A percentile compares a stretch with the other conserved stretches of the same genome.
phyloP scores from a whole-genome alignment of 2,888 invertebrate genomes.

The Odontomyia ornata region DNA sequence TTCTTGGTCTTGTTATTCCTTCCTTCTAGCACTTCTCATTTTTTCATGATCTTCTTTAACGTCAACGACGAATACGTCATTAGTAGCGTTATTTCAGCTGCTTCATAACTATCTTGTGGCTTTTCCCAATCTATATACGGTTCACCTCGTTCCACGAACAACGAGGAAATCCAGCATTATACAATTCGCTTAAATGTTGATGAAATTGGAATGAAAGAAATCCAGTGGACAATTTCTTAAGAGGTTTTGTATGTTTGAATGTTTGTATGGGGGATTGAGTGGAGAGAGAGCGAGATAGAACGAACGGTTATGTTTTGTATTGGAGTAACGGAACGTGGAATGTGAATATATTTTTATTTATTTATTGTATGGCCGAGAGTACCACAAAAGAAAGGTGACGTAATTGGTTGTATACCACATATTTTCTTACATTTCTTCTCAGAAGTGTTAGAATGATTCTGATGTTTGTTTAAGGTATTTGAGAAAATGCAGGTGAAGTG shows the following conservation, averaged over 20 bases:
- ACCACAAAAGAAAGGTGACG: not conserved
- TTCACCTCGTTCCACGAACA: too few species aligned
- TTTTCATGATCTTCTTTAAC: not conserved
- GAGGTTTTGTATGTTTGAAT: not conserved
- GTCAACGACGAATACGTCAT: not conserved
- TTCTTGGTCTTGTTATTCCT: not conserved
- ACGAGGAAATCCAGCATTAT: too few species aligned
- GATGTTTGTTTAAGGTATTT: too few species aligned
- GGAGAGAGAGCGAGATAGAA: too few species aligned
- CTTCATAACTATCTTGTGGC: too few species aligned
- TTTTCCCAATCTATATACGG: too few species aligned
- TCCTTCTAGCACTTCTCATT: not conserved
- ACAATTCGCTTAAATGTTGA: not conserved
- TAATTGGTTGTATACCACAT: not conserved
- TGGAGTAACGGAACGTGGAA: not conserved
- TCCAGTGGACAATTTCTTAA: slow-evolving; percentile 3
- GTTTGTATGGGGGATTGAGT: too few species aligned
- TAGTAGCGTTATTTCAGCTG: too few species aligned
- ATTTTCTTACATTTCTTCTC: too few species aligned
- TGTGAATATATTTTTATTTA: not conserved
- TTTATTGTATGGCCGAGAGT: not conserved
- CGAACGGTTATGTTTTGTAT: too few species aligned
- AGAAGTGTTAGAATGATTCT: too few species aligned
- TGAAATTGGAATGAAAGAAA: slow-evolving; percentile 5
- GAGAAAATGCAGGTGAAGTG: too few species aligned